Evolutionary conservation across 2,888 invertebrate species (phyloP), one percentile per base, ranked within the genome.

Genomic region (Helicoverpa assulta): DNA sequence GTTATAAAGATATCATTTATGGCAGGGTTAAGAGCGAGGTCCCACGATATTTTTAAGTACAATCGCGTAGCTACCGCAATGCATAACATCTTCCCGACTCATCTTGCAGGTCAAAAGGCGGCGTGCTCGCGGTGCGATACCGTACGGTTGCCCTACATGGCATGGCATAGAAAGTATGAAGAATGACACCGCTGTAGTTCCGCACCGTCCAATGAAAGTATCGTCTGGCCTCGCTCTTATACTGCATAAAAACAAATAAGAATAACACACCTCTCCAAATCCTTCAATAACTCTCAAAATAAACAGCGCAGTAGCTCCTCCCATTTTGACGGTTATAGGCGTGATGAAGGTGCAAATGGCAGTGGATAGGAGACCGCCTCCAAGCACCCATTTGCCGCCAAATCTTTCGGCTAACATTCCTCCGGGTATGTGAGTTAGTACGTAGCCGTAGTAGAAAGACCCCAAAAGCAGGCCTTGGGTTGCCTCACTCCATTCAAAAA

Each of bases 401-500:
- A 97, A 98, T 78, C 96, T 96, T 85, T 98, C 98, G 0, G 98
- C 97, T 62, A 98, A 85, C 88, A 98, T 96, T 40, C 98, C 98
- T 33, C 98, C 98, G 0, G 98, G 98, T 14, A 98, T 91, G 84
- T 98, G 98, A 0, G 98, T 98, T 0, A 98, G 68, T 1, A 98
- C 96, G 89, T 98, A 98, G 0, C 98, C 98, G 94, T 98, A 98
- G 92, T 98, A 98, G 90, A 98, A 98, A 0, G 98, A 97, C 18
- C 98, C 97, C 0, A 98, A 94, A 14, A 98, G 96, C n/a, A 98
- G 86, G 0, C 98, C 98, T 93, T 98, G 97, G 0, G 97, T 96
- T 21, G 96, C 92, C 90, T 97, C 97, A 59, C 96, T 96, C 98
- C 98, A 98, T 58, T 97, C 96, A 83, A 97, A 97, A 16, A 91